These are phyloP conservation scores for Calliphora vicina DNA, from an alignment of 1,140 invertebrate species.

Conservation along the genomic window DNA sequence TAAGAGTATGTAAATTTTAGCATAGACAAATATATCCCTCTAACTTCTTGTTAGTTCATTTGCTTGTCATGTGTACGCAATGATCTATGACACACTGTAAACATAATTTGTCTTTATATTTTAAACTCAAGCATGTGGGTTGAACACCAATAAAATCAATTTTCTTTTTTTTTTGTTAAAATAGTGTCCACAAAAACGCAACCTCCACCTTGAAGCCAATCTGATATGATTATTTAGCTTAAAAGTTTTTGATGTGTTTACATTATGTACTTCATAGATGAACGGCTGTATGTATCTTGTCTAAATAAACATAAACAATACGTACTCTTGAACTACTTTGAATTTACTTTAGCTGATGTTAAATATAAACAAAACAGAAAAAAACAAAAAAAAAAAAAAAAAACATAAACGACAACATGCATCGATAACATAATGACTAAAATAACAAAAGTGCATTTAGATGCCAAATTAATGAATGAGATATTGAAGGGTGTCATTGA, in stretches of 20 bases:
- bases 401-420: not conserved
- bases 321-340: slow-evolving; percentile 1
- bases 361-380: not conserved
- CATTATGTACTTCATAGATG: not conserved
- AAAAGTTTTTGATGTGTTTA: not conserved
- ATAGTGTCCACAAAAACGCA: not conserved
- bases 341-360: not conserved
- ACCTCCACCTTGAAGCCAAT: not conserved
- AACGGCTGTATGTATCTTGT: not conserved
- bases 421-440: not conserved
- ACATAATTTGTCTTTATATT: not conserved
- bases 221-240: not conserved
- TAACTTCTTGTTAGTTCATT: no score
- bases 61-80: not conserved
- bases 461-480: slow-evolving; percentile 1
- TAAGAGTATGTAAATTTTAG: no score
- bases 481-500: not conserved
- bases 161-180: no score
- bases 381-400: not conserved
- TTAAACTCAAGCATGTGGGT: no score
- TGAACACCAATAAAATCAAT: not conserved
- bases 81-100: not conserved
- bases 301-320: not conserved
- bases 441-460: not conserved
- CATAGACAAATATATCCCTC: no score